These are phyloP conservation scores for Protaetia brevitarsis DNA, from an alignment of 1,140 invertebrate genomes.

Conservation along the genomic window DNA sequence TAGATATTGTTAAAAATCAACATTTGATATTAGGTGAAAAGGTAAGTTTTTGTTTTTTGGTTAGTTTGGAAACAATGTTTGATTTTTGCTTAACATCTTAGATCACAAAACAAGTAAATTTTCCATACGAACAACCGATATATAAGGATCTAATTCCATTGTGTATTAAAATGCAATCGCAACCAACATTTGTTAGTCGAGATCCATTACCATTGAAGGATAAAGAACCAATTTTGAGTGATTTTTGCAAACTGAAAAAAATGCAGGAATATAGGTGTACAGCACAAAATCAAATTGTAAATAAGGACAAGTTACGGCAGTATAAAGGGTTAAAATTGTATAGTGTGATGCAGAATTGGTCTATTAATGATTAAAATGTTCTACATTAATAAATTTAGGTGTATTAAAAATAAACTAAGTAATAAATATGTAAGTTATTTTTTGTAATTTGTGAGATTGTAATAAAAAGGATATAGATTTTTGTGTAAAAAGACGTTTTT, in stretches of 20 bases:
- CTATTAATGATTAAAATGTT: not conserved
- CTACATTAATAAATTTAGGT: no score
- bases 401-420: no score
- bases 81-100: constrained; percentile 26
- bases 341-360: constrained; percentile 34
- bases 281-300: constrained; percentile 25
- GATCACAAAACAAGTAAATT: constrained; percentile 40
- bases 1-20: constrained; percentile 22
- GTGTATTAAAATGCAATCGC: constrained; percentile 26
- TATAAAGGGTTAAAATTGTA: constrained; percentile 36
- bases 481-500: no score
- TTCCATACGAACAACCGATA: constrained; percentile 36
- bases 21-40: constrained; percentile 37
- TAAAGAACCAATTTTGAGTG: constrained; percentile 36
- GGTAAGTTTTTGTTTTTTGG: constrained; percentile 31
- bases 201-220: constrained; percentile 34
- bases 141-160: constrained; percentile 42
- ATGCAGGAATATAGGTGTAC: constrained; percentile 29
- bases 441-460: no score
- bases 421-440: no score
- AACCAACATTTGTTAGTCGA: constrained; percentile 26
- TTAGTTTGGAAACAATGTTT: not conserved
- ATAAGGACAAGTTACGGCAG: constrained; percentile 16
- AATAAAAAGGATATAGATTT: no score
- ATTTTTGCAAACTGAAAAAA: constrained; percentile 31